These are phyloP conservation scores for Platichthys flesus DNA, from an alignment of 2,113 vertebrate species.

Conservation along the genomic window DNA sequence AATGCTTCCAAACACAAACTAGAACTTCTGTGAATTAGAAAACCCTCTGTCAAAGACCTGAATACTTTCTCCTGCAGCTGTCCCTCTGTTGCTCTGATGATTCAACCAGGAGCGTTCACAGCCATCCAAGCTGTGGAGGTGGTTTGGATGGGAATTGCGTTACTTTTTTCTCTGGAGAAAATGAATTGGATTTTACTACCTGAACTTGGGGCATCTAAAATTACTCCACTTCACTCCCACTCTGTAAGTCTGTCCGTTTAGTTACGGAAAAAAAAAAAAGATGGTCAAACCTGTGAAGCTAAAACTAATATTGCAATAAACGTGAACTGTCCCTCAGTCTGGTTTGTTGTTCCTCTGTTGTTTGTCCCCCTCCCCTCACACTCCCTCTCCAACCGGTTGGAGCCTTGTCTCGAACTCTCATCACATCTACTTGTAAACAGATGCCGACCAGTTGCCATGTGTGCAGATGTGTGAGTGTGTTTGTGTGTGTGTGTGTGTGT, in stretches of 20 bases:
- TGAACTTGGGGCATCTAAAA: no score
- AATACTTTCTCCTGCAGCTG: neutral
- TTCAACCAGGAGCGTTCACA: neutral
- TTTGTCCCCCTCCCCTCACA: neutral
- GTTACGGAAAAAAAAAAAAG: neutral
- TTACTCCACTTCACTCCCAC: neutral
- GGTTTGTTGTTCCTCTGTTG: slow-evolving; percentile 10
- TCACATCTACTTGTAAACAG: slow-evolving; percentile 49
- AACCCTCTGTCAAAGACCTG: neutral
- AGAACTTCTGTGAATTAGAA: neutral
- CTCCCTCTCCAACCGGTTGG: slow-evolving; percentile 35
- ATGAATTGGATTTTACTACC: neutral
- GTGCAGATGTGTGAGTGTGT: slow-evolving; percentile 6
- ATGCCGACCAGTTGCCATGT: slow-evolving; percentile 2
- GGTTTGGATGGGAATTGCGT: neutral
- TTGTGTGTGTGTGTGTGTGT: neutral
- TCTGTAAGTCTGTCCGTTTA: neutral
- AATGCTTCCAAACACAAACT: neutral
- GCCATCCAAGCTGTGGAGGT: neutral
- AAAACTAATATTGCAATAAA: neutral
- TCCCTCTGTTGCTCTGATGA: neutral
- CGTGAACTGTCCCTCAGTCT: neutral
- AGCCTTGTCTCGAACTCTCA: slow-evolving; percentile 48
- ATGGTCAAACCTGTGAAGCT: neutral
- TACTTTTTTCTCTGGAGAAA: neutral